Evolutionary conservation across 2,888 invertebrate species (phyloP), one percentile per base, ranked within the genome.

Genomic region (Chironomus riparius): DNA sequence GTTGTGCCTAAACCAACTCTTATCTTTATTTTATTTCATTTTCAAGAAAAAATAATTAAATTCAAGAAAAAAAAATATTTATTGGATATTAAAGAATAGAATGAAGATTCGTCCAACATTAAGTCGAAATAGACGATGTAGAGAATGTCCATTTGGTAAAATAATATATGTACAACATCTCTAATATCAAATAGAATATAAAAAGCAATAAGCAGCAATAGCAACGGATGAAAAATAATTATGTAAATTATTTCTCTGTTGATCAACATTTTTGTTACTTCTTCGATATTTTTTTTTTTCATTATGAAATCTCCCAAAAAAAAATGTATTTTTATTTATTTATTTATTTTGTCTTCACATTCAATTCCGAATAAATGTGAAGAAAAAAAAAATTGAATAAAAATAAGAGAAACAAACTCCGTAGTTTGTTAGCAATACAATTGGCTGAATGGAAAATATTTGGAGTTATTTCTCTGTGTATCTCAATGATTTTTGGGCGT

Each of bases 391-490:
- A 50, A 56, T 56, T 56, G 56, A 56, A 56, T 56, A 56, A 15
- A 7, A 56, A 56, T 15, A 56, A 56, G 56, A 56, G 50, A 50
- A n/a, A 62, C 62, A 62, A 62, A 12, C 22, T 62, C 18, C 22
- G 18, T 21, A 21, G 21, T 15, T n/a, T 65, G 21, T 21, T 62
- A 21, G 65, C 38, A 65, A 74, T 74, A 68, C 74, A 74, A 74
- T 74, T 74, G 74, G 74, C 65, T 68, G 74, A 74, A 74, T 74
- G 56, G 24, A 68, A 56, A 68, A 74, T 65, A 68, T 74, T 65
- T 65, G 24, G 56, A 56, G 56, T 56, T 56, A 56, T 56, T 56
- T 56, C 18, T 56, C 15, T 56, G 56, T 56, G 15, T 56, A 56
- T 7, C 56, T 15, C 18, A 56, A 18, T 18, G 56, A 18, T 56